Percentiles rank a stretch among this genome's conserved stretches.
Conservation (phyloP, 2,113 vertebrate genomes). For the Poeciliopsis turrubarensis region DNA sequence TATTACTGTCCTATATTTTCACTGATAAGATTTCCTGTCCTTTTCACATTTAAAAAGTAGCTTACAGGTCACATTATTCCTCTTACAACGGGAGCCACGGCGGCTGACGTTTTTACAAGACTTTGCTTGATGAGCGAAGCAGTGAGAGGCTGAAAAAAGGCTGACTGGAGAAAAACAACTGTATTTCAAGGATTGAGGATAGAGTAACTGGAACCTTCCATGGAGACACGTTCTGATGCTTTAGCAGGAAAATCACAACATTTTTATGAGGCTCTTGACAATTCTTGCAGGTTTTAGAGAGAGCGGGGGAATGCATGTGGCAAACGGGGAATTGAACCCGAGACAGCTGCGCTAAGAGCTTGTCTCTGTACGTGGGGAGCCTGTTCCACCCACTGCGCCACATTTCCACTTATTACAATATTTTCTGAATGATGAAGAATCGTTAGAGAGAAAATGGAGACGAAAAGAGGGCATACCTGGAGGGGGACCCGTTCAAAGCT, state of each 20-base stretch:
- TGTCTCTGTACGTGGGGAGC: not conserved
- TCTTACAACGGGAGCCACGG: not conserved
- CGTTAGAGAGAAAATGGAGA: not conserved
- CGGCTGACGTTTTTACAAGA: not conserved
- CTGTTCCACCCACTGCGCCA: not conserved
- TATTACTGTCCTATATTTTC: slow-evolving; percentile 50
- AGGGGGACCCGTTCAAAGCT: not conserved
- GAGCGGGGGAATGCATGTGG: too few relatives aligned
- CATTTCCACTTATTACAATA: not conserved
- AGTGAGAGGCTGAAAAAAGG: not conserved
- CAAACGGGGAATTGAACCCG: too few relatives aligned
- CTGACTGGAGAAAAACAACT: not conserved
- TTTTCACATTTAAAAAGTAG: slow-evolving; percentile 28
- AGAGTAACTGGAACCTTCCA: slow-evolving; percentile 10
- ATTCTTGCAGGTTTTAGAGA: too few relatives aligned
- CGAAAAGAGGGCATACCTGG: not conserved
- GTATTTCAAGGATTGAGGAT: not conserved
- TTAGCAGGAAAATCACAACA: slow-evolving; percentile 16
- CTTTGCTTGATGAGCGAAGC: not conserved
- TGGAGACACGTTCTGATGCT: slow-evolving; percentile 5
- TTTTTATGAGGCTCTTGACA: not conserved
- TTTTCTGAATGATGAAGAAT: not conserved
- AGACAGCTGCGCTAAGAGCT: too few relatives aligned
- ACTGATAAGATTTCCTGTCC: slow-evolving; percentile 35
- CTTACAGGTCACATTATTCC: not conserved